Evolutionary conservation across 2,888 invertebrate species (phyloP).

Genomic region (Tinea trinotella): DNA sequence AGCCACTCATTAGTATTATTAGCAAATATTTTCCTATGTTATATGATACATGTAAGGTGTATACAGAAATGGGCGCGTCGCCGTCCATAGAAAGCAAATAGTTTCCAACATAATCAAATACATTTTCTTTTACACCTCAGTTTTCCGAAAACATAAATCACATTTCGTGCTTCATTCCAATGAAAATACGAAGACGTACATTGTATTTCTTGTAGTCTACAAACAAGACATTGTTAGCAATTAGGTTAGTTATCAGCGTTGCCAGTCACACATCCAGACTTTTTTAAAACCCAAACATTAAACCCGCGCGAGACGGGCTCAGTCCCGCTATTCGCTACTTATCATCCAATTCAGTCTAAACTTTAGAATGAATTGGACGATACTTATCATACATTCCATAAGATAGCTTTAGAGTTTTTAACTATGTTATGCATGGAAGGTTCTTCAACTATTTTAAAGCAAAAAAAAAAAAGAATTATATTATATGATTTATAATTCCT

Average conservation of each 20-base stretch:
- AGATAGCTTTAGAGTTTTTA: too few relatives aligned
- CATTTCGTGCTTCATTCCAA: slow-evolving; percentile 6
- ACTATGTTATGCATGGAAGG: too few relatives aligned
- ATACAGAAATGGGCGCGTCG: not conserved
- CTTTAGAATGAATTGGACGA: too few relatives aligned
- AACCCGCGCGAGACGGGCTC: too few relatives aligned
- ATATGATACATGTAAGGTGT: not conserved
- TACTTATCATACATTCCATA: too few relatives aligned
- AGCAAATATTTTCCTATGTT: not conserved
- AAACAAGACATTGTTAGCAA: slow-evolving; percentile 7
- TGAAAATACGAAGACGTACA: slow-evolving; percentile 8
- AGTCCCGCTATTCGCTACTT: too few relatives aligned
- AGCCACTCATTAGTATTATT: slow-evolving; percentile 1
- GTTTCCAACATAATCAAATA: not conserved
- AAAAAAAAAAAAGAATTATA: too few relatives aligned
- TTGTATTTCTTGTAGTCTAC: slow-evolving; percentile 7
- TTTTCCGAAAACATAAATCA: slow-evolving; percentile 10
- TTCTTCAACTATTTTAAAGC: too few relatives aligned
- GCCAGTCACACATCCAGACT: too few relatives aligned
- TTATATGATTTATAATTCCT: too few relatives aligned
- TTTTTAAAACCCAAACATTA: too few relatives aligned
- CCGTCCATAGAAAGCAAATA: not conserved
- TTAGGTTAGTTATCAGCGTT: slow-evolving; percentile 12
- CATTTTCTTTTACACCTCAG: slow-evolving; percentile 5
- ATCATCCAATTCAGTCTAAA: too few relatives aligned